Conservation (phyloP, 2,113 vertebrate species). For the Glaucidium brasilianum region DNA sequence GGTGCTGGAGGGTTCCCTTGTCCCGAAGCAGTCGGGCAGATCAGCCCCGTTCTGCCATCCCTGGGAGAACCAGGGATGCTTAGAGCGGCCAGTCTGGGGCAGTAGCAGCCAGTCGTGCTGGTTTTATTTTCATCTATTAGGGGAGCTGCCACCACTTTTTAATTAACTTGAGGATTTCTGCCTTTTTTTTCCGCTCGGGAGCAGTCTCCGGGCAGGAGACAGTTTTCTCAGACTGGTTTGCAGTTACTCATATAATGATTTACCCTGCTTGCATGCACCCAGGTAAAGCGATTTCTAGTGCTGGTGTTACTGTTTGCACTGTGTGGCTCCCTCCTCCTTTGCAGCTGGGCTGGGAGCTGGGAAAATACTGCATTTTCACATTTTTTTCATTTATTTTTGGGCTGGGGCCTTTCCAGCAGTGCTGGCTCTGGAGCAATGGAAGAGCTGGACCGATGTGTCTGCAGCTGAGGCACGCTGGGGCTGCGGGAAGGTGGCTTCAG, state of each 20-base stretch:
- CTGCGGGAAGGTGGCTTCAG: neutral
- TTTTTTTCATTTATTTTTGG: neutral
- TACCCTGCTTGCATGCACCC: fast-evolving
- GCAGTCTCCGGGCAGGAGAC: neutral
- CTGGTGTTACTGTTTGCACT: neutral
- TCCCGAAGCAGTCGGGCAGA: neutral
- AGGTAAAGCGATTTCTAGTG: neutral
- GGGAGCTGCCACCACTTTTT: neutral
- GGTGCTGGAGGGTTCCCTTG: neutral
- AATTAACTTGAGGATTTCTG: neutral
- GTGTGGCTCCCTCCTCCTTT: neutral
- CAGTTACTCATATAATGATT: neutral
- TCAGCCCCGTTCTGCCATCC: neutral
- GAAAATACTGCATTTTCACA: neutral
- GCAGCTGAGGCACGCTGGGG: neutral
- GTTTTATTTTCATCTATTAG: neutral
- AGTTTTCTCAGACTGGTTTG: neutral
- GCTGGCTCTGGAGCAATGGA: too few relatives aligned
- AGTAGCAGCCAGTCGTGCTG: neutral
- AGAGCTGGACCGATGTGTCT: neutral
- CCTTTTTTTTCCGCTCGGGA: neutral
- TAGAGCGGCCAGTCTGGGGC: neutral
- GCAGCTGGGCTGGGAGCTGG: neutral
- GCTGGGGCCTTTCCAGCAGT: neutral
- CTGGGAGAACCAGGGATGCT: neutral